A percentile compares a stretch with the other conserved stretches of the same genome.
phyloP scores from a whole-genome alignment of 2,888 invertebrate species.

The Melinaea marsaeus region DNA sequence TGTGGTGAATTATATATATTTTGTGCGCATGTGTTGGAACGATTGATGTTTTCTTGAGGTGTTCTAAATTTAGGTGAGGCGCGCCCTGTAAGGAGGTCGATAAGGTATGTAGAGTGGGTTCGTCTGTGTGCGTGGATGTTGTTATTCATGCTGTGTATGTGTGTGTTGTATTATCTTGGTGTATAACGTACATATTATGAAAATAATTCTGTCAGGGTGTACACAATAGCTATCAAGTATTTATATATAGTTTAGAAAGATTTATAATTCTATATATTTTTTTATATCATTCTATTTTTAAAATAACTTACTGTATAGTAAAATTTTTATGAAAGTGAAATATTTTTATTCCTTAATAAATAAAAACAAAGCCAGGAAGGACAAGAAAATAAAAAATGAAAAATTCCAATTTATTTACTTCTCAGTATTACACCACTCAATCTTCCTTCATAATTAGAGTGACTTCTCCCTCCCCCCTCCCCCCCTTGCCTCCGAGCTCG shows the following conservation, averaged over 20 bases:
- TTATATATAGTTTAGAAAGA: no score
- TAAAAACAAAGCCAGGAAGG: background rate
- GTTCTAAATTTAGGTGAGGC: constrained; percentile 71
- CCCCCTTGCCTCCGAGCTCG: constrained; percentile 49
- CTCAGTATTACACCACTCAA: constrained; percentile 55
- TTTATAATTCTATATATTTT: no score
- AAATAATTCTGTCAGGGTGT: background rate
- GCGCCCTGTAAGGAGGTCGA: constrained; percentile 54
- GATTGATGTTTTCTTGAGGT: constrained; percentile 77
- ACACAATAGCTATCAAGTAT: no score
- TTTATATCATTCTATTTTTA: no score
- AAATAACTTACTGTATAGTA: no score
- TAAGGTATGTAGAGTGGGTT: constrained; percentile 14
- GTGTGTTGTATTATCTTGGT: background rate
- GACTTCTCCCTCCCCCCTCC: constrained; percentile 52
- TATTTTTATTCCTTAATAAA: background rate
- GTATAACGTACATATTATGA: background rate
- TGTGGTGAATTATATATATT: constrained; percentile 34
- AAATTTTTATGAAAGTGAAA: no score
- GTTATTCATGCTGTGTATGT: background rate
- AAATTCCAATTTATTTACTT: constrained; percentile 27
- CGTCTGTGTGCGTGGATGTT: background rate
- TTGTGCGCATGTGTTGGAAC: constrained; percentile 73
- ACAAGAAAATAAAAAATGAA: constrained; percentile 14
- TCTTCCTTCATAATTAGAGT: constrained; percentile 76